Base-by-base conservation (phyloP, 1,140 invertebrate genomes). In the Drosophila rufa region DNA sequence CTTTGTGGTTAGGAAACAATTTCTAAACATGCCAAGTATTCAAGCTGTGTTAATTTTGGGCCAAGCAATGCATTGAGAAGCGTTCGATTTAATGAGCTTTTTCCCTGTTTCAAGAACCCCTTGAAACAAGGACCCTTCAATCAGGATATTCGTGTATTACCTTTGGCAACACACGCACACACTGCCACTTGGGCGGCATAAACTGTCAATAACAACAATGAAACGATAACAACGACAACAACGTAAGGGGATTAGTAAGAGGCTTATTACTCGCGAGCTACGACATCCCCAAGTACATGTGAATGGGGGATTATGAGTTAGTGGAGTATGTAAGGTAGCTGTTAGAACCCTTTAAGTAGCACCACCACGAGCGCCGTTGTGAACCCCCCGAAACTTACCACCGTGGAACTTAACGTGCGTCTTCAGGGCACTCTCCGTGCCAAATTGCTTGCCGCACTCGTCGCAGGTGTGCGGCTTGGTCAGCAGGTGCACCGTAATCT, bases 351-450 rank as follows among this genome's bases (percentile, higher is more conserved):
- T 38, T 43, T 43, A 64, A 74, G 61, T 76, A 67, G 61, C 4
- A 5, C 66, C 74, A 65, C 66, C 67, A 78, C 75, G 65, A 67
- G 62, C 56, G 48, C 19, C 61, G 1, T 19, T n/a, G 4, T 36
- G 30, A 22, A 22, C 19, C 65, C 68, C 68, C 71, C 61, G 42
- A 68, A 80, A 86, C 91, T 82, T 89, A 92, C 93, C 93, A 69
- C 92, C 93, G 65, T 93, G 93, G 69, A 92, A 93, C 70, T 92
- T 92, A 56, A 87, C 82, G 76, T 93, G 93, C 51, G 93, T 91
- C 73, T 93, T 93, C 47, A 93, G 65, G 60, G 92, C 93, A 75
- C 91, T 84, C 84, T 93, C 86, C 45, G 82, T 87, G 45, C 91
- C 91, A 75, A 93, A 93, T 80, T 92, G 85, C 62, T 92, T 93